Percentiles rank a stretch among this genome's conserved stretches.
Evolutionary conservation across 30 jellyfish, hydroid and myxozoan species (phyloP).

Genomic region (Hydra vulgaris): DNA sequence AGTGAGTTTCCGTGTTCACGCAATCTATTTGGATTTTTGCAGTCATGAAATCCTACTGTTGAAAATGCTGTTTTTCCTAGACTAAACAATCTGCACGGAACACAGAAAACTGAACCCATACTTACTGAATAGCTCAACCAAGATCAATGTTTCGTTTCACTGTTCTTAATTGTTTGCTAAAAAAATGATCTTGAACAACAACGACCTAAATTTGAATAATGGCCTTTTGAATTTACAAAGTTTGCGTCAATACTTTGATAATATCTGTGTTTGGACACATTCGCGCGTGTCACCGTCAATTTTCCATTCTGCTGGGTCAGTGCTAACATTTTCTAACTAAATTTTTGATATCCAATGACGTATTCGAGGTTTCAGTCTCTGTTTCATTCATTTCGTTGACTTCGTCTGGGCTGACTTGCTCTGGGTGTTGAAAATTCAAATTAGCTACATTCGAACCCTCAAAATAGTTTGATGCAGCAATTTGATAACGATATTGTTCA

Average conservation of each 20-base stretch:
- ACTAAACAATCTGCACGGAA: neutral
- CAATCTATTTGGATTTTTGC: neutral
- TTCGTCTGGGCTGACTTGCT: neutral
- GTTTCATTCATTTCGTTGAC: neutral
- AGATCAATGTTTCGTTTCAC: neutral
- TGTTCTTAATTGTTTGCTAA: neutral
- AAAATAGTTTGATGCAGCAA: too few relatives aligned
- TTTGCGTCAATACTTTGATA: neutral
- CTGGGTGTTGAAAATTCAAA: too few relatives aligned
- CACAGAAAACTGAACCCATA: neutral
- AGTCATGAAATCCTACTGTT: neutral
- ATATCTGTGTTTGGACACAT: neutral
- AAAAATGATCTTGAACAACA: neutral
- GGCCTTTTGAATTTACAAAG: neutral
- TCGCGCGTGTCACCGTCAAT: neutral
- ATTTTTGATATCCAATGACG: neutral
- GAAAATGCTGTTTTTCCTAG: neutral
- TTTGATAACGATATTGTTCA: too few relatives aligned
- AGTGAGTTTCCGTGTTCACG: neutral
- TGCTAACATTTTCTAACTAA: neutral
- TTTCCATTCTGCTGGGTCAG: neutral
- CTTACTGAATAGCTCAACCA: neutral
- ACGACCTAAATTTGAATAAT: neutral
- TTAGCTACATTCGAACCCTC: too few relatives aligned
- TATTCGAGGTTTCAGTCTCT: neutral